Evolutionary conservation across 2,113 vertebrate genomes (phyloP).

Genomic region (Osmerus eperlanus): DNA sequence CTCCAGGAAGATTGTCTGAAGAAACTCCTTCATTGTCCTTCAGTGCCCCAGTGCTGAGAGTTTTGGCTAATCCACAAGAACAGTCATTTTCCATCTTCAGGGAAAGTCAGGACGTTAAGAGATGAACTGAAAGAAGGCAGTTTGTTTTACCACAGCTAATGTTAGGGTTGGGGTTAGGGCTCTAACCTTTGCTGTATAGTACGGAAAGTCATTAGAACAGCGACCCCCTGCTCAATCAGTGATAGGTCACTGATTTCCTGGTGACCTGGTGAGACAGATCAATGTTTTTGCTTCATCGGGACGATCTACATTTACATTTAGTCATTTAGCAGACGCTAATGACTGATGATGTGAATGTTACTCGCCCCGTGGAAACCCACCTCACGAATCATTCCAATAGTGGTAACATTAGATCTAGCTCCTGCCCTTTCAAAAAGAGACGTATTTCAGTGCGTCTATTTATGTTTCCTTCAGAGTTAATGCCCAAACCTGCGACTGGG

Average conservation of each 20-base stretch:
- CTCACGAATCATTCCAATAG: background rate
- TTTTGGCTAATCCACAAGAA: conserved; percentile 20
- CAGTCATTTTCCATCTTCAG: background rate
- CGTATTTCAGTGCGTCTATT: background rate
- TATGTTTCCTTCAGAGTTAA: background rate
- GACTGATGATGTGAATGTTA: no score
- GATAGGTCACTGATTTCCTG: no score
- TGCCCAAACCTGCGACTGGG: background rate
- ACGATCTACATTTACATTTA: no score
- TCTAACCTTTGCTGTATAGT: no score
- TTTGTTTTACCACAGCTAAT: no score
- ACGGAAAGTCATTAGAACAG: no score
- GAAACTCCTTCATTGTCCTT: conserved; percentile 16
- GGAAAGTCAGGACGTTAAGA: conserved; percentile 1
- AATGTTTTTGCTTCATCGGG: no score
- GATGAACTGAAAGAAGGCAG: background rate
- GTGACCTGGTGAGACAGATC: no score
- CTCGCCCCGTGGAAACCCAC: no score
- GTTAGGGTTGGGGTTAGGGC: no score
- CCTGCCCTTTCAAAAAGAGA: background rate
- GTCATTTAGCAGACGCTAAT: no score
- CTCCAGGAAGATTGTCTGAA: background rate
- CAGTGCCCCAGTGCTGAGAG: conserved; percentile 20
- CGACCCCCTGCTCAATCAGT: no score
- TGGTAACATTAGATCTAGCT: background rate